Conservation (phyloP, 2,113 vertebrate genomes). For the Phyllostomus discolor region DNA sequence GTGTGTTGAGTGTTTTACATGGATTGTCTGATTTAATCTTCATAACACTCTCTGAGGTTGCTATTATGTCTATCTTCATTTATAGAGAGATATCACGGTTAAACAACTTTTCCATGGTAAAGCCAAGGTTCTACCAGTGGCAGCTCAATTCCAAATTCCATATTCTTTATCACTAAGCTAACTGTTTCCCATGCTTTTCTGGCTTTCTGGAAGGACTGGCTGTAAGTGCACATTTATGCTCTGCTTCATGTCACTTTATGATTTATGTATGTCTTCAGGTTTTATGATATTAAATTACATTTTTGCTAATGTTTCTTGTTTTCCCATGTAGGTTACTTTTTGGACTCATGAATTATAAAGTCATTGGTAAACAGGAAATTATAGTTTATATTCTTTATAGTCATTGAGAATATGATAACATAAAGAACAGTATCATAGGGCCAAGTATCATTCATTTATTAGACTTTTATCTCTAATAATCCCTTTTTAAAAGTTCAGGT, state of each 20-base stretch:
- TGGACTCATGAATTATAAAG: background rate
- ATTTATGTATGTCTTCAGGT: background rate
- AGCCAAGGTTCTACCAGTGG: background rate
- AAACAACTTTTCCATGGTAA: background rate
- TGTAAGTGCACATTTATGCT: fast-evolving
- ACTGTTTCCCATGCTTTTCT: background rate
- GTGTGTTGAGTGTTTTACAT: background rate
- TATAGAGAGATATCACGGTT: background rate
- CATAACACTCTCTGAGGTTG: background rate
- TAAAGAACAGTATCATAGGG: background rate
- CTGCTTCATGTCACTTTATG: background rate
- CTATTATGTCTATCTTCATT: background rate
- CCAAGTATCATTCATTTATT: background rate
- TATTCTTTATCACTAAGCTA: background rate
- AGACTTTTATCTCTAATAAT: background rate
- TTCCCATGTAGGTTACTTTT: background rate
- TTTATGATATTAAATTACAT: background rate
- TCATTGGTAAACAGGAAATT: background rate
- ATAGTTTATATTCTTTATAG: background rate
- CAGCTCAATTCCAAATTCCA: background rate
- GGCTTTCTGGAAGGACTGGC: background rate
- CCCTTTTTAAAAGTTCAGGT: background rate
- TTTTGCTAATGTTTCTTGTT: background rate
- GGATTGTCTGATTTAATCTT: background rate
- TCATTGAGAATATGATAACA: background rate